Evolutionary conservation across 2,888 invertebrate species (phyloP).

Genomic region (Archips crataeganus): DNA sequence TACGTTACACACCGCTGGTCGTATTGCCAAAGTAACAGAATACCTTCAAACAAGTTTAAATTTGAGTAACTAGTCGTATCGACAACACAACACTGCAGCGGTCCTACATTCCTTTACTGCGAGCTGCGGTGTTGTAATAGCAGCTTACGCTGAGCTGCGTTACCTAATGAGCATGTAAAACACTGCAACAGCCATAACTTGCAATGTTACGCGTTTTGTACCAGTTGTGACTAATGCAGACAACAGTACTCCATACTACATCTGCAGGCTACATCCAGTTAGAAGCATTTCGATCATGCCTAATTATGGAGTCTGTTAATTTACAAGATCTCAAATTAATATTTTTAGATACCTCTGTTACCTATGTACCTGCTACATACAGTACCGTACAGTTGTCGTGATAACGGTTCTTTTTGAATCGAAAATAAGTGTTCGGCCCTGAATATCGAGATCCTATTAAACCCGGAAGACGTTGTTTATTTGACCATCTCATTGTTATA

Average conservation of each 20-base stretch:
- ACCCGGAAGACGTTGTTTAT: too few relatives aligned
- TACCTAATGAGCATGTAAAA: slow-evolving; percentile 73
- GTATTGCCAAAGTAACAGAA: slow-evolving; percentile 28
- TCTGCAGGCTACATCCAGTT: not conserved
- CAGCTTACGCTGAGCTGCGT: slow-evolving; percentile 72
- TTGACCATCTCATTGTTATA: too few relatives aligned
- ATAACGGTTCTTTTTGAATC: not conserved
- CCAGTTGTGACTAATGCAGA: not conserved
- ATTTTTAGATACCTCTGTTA: too few relatives aligned
- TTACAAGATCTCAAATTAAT: not conserved
- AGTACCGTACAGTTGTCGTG: too few relatives aligned
- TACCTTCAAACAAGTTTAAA: slow-evolving; percentile 45
- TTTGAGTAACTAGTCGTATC: slow-evolving; percentile 54
- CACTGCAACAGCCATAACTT: slow-evolving; percentile 27
- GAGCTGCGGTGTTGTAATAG: slow-evolving; percentile 74
- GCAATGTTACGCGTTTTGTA: not conserved
- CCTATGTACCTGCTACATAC: too few relatives aligned
- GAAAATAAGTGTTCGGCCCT: not conserved
- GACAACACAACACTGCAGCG: slow-evolving; percentile 60
- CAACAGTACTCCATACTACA: not conserved
- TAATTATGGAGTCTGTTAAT: not conserved
- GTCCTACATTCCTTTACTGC: slow-evolving; percentile 72
- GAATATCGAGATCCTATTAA: not conserved
- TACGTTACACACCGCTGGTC: slow-evolving; percentile 35
- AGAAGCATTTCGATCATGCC: not conserved